Base-by-base conservation (phyloP, 2,113 vertebrate species). In the Gallinago jamesoni region DNA sequence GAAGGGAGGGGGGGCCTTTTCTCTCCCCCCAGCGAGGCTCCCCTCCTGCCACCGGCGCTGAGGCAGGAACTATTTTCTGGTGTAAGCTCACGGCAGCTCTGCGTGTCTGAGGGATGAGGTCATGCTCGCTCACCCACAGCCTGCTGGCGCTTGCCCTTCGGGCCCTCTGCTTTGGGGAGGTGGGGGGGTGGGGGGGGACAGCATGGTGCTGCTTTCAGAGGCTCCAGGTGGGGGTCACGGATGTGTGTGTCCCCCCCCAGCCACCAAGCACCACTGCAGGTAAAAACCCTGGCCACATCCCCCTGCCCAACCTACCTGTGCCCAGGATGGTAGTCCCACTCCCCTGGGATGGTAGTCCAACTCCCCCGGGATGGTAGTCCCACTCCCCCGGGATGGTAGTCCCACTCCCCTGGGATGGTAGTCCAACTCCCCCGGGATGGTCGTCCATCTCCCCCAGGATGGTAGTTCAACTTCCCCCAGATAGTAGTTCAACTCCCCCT, bases 261-360 rank as follows among this genome's bases (percentile, higher is more conserved):
- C 3, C 7, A 2, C 7, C 48, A 3, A n/a, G 43, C 14, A 4
- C 23, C 1, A 1, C 33, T 2, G 6, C 24, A 2, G 33, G n/a
- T 10, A 2, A 57, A 55, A 72, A 2, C 18, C 23, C 27, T 10
- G 19, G 5, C 6, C 3, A 4, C 35, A 33, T 15, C 39, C 14
- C 43, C 9, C 41, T 27, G 41, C 41, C 48, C 31, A 2, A 18
- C 2, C 22, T 8, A 53, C n/a, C 35, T 48, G 19, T 31, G 47
- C 5, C 9, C 3, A 10, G 20, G 31, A n/a, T 33, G 23, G 22
- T 39, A 3, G 31, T n/a, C n/a, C 57, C 10, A 11, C 6, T 5
- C n/a, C 14, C 28, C 39, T 1, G 1, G 17, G 28, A 12, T 56
- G 69, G 28, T 39, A 17, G 25, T 13, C 37, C 50, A 35, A 16